phyloP scores from a whole-genome alignment of 1,140 invertebrate species.

The Andrena cerasifolii region DNA sequence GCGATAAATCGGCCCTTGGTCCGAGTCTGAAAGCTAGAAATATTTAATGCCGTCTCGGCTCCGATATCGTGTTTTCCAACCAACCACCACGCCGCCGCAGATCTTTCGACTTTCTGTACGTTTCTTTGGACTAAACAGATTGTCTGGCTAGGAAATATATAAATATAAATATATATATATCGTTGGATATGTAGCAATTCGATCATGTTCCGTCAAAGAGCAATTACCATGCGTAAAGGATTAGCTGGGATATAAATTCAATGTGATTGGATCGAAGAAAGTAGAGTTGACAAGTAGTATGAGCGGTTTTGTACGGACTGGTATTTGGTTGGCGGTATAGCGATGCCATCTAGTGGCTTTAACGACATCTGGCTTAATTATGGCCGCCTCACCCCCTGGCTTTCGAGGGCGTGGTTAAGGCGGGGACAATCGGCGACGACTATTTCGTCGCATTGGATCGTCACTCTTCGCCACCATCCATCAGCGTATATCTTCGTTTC shows the following conservation, averaged over 20 bases:
- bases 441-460: conserved; percentile 44
- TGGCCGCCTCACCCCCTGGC: conserved; percentile 75
- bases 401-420: conserved; percentile 72
- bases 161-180: no score
- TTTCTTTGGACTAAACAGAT: background rate
- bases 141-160: background rate
- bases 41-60: conserved; percentile 32
- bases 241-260: background rate
- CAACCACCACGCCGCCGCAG: no score
- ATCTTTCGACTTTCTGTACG: background rate
- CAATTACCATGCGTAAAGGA: background rate
- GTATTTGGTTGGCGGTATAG: conserved; percentile 52
- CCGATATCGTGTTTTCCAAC: conserved; percentile 17
- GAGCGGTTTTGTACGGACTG: conserved; percentile 6
- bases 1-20: conserved; percentile 29
- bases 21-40: conserved; percentile 43
- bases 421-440: conserved; percentile 46
- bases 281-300: background rate
- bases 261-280: background rate
- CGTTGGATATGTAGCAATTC: background rate
- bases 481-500: background rate
- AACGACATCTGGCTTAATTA: conserved; percentile 78
- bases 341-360: conserved; percentile 79
- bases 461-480: background rate
- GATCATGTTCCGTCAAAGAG: background rate